Base-by-base conservation (phyloP, 1,140 invertebrate genomes). In the Calliphora vicina region DNA sequence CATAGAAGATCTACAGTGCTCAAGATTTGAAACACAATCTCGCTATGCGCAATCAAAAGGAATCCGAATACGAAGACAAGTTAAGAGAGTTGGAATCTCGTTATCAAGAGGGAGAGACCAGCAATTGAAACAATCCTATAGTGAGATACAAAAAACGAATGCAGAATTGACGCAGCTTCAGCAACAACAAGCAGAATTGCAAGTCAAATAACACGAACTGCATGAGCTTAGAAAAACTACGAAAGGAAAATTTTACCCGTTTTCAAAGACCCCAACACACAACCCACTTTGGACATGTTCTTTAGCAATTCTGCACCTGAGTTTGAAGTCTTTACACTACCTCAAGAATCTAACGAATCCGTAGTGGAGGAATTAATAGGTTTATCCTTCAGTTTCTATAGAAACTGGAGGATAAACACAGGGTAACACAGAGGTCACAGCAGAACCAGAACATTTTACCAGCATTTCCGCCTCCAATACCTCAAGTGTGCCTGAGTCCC, bases 381-480 rank as follows among this genome's bases (percentile, higher is more conserved):
- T 92, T 85, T 85, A 90, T 20, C 89, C 89, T 0, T 13, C 9
- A 71, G 10, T 61, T 45, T 25, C 45, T 10, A 3, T 45, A 13
- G 20, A 81, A 8, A 17, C 57, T 0, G 12, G 83, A 84, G 2
- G 80, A 72, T 43, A 85, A 23, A 17, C 91, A 29, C 94, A 92
- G 91, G 92, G 91, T 9, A 86, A 91, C 12, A 83, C 88, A 4
- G 93, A 94, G 80, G 92, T 90, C 0, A 87, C 90, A 82, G 80
- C 91, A 17, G 90, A 91, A 67, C 88, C 89, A 27, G 90, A 89
- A 74, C 88, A 91, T 83, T 87, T 83, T 72, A n/a, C 76, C 20
- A 61, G 29, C 25, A 10, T 29, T 12, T 26, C 71, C 0, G 35
- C 42, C 43, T 10, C 29, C 1, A 76, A 25, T 1, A 35, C 83